Percentiles rank a stretch among this genome's conserved stretches.
Conservation (phyloP, 2,888 invertebrate species). For the Dexiosoma caninum region DNA sequence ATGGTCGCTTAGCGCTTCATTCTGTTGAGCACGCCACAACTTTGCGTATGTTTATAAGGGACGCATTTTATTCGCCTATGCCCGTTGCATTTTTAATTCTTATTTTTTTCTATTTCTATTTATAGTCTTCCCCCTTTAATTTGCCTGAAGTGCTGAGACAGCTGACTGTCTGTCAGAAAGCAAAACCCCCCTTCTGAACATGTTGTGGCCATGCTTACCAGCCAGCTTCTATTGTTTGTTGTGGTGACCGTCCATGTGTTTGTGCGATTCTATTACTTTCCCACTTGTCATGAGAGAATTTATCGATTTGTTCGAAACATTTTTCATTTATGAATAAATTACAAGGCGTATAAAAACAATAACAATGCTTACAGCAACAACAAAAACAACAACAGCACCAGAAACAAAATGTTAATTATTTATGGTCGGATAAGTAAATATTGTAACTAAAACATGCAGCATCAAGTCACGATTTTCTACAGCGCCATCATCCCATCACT, state of each 20-base stretch:
- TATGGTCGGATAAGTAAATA: constrained; percentile 39
- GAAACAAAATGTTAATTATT: constrained; percentile 56
- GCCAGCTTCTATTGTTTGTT: neutral
- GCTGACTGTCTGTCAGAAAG: neutral
- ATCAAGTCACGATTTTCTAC: constrained; percentile 56
- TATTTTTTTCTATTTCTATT: neutral
- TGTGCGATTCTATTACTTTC: neutral
- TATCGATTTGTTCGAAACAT: constrained; percentile 57
- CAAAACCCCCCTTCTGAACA: neutral
- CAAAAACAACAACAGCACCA: constrained; percentile 25
- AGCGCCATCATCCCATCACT: constrained; percentile 58
- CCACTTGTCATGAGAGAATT: constrained; percentile 44
- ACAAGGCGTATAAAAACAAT: constrained; percentile 42
- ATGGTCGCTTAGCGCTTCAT: too few species aligned
- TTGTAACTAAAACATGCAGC: constrained; percentile 57
- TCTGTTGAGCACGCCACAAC: too few species aligned
- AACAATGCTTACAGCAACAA: constrained; percentile 18
- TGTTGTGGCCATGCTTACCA: neutral
- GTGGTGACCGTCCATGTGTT: neutral
- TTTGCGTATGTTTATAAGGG: too few species aligned
- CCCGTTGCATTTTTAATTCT: neutral
- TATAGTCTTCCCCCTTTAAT: neutral
- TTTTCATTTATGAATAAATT: constrained; percentile 61
- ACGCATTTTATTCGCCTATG: neutral
- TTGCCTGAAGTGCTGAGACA: neutral